Evolutionary conservation across 2,113 vertebrate genomes (phyloP).

Genomic region (Pungitius pungitius): DNA sequence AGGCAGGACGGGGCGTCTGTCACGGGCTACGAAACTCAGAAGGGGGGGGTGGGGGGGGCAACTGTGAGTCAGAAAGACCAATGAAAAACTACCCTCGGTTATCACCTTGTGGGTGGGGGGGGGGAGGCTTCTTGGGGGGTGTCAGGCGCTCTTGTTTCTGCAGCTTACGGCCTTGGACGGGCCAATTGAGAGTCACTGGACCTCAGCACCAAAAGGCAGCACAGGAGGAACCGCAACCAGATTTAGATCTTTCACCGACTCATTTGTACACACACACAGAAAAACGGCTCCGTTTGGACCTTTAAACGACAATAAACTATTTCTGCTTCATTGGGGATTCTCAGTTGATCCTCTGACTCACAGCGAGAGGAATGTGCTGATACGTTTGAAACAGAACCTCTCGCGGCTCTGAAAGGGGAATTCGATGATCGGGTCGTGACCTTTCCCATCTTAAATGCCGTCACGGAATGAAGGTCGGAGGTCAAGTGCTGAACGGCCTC

Average conservation of each 20-base stretch:
- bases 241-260: slow-evolving; percentile 42
- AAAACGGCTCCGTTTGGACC: slow-evolving; percentile 50
- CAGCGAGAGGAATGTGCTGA: slow-evolving; percentile 32
- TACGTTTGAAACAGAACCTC: slow-evolving; percentile 2
- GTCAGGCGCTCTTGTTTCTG: slow-evolving; percentile 51
- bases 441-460: too few relatives aligned
- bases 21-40: slow-evolving; percentile 19
- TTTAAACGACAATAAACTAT: slow-evolving; percentile 41
- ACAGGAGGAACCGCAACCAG: slow-evolving; percentile 32
- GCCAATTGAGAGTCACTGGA: slow-evolving; percentile 33
- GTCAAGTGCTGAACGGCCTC: neutral
- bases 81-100: slow-evolving; percentile 26
- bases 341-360: slow-evolving; percentile 41
- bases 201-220: neutral
- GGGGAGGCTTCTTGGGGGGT: slow-evolving; percentile 15
- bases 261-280: slow-evolving; percentile 19
- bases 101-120: slow-evolving; percentile 2
- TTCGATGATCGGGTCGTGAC: neutral
- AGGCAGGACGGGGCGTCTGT: slow-evolving; percentile 34
- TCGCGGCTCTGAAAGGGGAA: neutral
- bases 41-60: too few relatives aligned
- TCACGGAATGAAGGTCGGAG: neutral
- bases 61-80: slow-evolving; percentile 69
- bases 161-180: slow-evolving; percentile 41
- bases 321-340: slow-evolving; percentile 36